Evolutionary conservation across 2,888 invertebrate species (phyloP).

Genomic region (Chironomus tentans): DNA sequence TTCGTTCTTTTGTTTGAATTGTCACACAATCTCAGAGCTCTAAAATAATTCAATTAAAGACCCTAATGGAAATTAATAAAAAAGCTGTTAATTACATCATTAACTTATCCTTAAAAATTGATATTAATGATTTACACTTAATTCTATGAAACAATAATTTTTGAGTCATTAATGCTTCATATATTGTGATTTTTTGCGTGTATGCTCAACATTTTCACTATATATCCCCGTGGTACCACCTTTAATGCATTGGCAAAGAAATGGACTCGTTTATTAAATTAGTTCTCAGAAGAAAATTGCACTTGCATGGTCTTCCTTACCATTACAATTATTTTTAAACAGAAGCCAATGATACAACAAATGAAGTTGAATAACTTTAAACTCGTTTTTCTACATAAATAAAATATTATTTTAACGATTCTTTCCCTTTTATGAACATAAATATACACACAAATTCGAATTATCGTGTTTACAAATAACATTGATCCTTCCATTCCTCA

Average conservation of each 20-base stretch:
- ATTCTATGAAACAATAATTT: neutral
- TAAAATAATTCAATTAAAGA: no score
- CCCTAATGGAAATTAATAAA: no score
- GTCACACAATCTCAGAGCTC: no score
- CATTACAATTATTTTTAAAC: neutral
- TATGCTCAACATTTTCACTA: neutral
- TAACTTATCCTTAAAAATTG: no score
- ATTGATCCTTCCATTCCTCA: neutral
- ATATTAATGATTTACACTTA: neutral
- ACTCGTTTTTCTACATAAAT: neutral
- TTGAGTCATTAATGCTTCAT: neutral
- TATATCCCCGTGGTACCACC: neutral
- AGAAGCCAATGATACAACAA: conserved; percentile 20
- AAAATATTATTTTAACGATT: neutral
- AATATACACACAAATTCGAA: neutral
- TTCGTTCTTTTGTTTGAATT: no score
- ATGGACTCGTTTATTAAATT: conserved; percentile 19
- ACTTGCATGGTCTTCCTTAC: neutral
- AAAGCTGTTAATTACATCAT: no score
- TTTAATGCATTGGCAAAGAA: neutral
- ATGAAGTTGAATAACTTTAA: neutral
- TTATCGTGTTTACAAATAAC: conserved; percentile 10
- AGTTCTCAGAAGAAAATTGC: conserved; percentile 12
- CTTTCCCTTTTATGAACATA: neutral
- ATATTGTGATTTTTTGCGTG: neutral